A percentile compares a stretch with the other conserved stretches of the same genome.
Conservation (phyloP, 2,113 vertebrate species). For the Theropithecus gelada region DNA sequence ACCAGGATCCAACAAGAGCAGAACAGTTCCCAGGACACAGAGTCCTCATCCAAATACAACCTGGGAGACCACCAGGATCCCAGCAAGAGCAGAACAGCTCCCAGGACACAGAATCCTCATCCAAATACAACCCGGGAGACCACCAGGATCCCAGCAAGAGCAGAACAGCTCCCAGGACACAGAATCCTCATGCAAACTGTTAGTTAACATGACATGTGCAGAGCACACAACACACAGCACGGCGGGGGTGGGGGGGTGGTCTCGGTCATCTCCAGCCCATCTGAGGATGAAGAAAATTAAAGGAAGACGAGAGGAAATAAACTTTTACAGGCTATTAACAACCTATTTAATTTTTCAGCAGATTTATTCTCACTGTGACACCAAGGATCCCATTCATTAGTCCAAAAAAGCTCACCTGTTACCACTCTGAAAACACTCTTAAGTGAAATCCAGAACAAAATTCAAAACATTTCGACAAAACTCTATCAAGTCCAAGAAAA, state of each 20-base stretch:
- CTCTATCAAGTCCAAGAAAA: neutral
- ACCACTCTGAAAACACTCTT: neutral
- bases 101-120: neutral
- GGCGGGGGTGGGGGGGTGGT: too few species aligned
- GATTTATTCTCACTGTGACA: neutral
- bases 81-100: neutral
- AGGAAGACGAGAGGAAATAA: neutral
- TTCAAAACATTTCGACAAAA: neutral
- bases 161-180: neutral
- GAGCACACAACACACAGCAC: neutral
- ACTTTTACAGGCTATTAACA: neutral
- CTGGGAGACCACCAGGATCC: neutral
- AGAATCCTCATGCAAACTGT: neutral
- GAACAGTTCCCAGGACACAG: neutral
- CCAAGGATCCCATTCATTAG: neutral
- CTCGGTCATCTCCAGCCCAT: accelerated
- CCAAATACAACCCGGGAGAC: neutral
- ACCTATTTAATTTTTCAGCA: neutral
- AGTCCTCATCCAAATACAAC: neutral
- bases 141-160: too few species aligned
- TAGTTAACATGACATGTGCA: neutral
- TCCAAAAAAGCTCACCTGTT: neutral
- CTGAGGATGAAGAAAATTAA: neutral
- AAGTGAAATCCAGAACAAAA: neutral
- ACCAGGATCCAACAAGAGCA: too few species aligned